Evolutionary conservation across 2,797 vertebrate species (phyloP).

Genomic region (Siniperca obscura): DNA sequence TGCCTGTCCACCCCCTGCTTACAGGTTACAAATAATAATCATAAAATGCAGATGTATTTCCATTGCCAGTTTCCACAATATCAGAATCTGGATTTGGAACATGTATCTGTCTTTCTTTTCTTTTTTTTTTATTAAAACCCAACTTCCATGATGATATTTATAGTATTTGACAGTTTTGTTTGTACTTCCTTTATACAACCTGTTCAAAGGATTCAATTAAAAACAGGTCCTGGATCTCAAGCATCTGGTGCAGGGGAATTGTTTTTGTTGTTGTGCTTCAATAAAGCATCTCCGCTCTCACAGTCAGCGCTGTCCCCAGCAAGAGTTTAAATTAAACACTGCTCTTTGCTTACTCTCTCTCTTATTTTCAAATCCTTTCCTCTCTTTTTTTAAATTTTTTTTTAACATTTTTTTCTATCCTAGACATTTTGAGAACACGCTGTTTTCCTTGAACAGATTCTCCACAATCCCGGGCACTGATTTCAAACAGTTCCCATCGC

Average conservation of each 20-base stretch:
- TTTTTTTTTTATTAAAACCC: slow-evolving; percentile 27
- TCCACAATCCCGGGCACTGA: slow-evolving; percentile 67
- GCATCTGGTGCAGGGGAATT: slow-evolving; percentile 61
- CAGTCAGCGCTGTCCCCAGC: slow-evolving; percentile 57
- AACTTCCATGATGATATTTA: slow-evolving; percentile 65
- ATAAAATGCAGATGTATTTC: slow-evolving; percentile 46
- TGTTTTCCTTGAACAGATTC: slow-evolving; percentile 71
- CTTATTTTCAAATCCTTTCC: slow-evolving; percentile 48
- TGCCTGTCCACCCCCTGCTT: slow-evolving; percentile 43
- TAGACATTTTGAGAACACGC: slow-evolving; percentile 57
- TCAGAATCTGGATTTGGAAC: slow-evolving; percentile 49
- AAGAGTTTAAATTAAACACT: slow-evolving; percentile 65
- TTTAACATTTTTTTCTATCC: slow-evolving; percentile 5
- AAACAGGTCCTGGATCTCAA: slow-evolving; percentile 56
- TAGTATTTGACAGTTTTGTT: slow-evolving; percentile 68
- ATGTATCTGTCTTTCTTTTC: slow-evolving; percentile 8
- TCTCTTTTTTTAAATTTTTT: not conserved
- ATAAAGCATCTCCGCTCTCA: slow-evolving; percentile 56
- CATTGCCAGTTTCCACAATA: slow-evolving; percentile 40
- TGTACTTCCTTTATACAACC: slow-evolving; percentile 71
- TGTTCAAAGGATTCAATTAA: slow-evolving; percentile 70
- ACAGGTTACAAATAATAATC: slow-evolving; percentile 51
- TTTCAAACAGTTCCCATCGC: slow-evolving; percentile 77
- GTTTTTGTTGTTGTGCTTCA: slow-evolving; percentile 65
- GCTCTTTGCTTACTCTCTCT: slow-evolving; percentile 54